Evolutionary conservation across 2,797 vertebrate genomes (phyloP).

Genomic region (Hybognathus amarus): DNA sequence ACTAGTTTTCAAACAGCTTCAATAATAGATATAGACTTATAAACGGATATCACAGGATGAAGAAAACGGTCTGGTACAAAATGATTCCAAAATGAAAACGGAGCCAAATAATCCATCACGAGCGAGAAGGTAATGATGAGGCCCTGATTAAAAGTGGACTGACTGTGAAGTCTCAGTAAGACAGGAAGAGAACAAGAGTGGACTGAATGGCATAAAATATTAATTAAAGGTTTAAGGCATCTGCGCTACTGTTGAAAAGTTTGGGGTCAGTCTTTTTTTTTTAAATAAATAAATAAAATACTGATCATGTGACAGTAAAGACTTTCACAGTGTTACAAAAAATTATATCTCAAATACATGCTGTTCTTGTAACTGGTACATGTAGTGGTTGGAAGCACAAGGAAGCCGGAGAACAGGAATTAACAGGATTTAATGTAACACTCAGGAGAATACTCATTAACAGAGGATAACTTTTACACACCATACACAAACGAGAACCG

Average conservation of each 20-base stretch:
- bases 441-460: too few relatives aligned
- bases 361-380: too few relatives aligned
- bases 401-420: too few relatives aligned
- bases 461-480: too few relatives aligned
- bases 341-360: too few relatives aligned
- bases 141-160: slow-evolving; percentile 21
- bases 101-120: slow-evolving; percentile 9
- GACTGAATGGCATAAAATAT: background rate
- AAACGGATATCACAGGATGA: slow-evolving; percentile 17
- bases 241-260: background rate
- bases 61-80: slow-evolving; percentile 11
- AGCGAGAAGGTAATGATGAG: slow-evolving; percentile 1
- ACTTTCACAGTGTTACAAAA: too few relatives aligned
- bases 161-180: slow-evolving; percentile 14
- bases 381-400: too few relatives aligned
- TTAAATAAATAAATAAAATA: too few relatives aligned
- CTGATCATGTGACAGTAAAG: too few relatives aligned
- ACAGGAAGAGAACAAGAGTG: slow-evolving; percentile 15
- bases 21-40: slow-evolving; percentile 16
- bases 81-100: slow-evolving; percentile 21
- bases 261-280: background rate
- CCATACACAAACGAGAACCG: too few relatives aligned
- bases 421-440: too few relatives aligned
- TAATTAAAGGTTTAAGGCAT: background rate
- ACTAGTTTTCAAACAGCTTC: slow-evolving; percentile 37